Evolutionary conservation across 2,888 invertebrate species (phyloP).

Genomic region (Hirtodrosophila cameraria): DNA sequence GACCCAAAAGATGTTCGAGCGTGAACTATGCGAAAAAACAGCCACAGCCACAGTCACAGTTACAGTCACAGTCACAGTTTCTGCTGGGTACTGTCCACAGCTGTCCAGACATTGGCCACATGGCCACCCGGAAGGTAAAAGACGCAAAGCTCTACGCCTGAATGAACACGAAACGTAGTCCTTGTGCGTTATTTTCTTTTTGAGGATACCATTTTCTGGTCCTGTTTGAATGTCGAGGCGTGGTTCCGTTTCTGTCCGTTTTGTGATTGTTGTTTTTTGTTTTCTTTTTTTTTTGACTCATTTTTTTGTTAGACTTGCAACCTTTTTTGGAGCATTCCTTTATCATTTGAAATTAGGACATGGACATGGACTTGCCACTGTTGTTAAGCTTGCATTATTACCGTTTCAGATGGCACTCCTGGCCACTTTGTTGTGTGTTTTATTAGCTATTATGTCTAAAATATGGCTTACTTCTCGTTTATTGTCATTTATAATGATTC

Average conservation of each 20-base stretch:
- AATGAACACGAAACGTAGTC: slow-evolving; percentile 47
- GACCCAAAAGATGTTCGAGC: slow-evolving; percentile 76
- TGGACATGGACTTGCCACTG: slow-evolving; percentile 62
- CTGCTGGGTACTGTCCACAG: background rate
- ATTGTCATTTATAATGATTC: slow-evolving; percentile 78
- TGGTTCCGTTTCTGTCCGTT: slow-evolving; percentile 24
- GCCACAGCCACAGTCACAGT: slow-evolving; percentile 32
- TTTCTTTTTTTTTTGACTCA: slow-evolving; percentile 28
- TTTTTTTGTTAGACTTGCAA: slow-evolving; percentile 48
- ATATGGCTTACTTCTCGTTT: slow-evolving; percentile 73
- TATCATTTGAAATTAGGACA: slow-evolving; percentile 70
- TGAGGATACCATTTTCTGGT: background rate
- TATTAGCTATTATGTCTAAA: slow-evolving; percentile 76
- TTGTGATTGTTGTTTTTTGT: slow-evolving; percentile 27
- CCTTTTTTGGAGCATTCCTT: slow-evolving; percentile 55
- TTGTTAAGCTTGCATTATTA: slow-evolving; percentile 74
- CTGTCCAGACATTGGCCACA: slow-evolving; percentile 7
- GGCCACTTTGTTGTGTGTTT: slow-evolving; percentile 69
- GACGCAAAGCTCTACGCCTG: slow-evolving; percentile 30
- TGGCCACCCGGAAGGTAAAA: slow-evolving; percentile 36
- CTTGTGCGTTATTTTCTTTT: slow-evolving; percentile 10
- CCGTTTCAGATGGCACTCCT: slow-evolving; percentile 15
- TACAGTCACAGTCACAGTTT: slow-evolving; percentile 5
- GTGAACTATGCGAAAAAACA: slow-evolving; percentile 71
- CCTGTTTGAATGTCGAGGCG: slow-evolving; percentile 41